phyloP scores from a whole-genome alignment of 2,888 invertebrate genomes.

The Andrena chrysosceles region DNA sequence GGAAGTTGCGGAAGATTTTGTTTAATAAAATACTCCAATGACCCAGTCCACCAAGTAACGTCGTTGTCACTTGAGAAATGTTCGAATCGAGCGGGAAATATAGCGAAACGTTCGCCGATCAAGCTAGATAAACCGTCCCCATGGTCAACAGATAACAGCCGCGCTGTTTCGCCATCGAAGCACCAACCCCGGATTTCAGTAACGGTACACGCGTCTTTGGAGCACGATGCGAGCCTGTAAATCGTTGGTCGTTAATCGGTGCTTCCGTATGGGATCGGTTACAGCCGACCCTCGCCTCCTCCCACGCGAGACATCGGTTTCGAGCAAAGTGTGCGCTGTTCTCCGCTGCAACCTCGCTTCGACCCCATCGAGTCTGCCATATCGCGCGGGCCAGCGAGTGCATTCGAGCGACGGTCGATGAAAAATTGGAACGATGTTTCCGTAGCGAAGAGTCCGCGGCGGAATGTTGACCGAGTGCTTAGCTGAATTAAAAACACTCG shows the following conservation, averaged over 20 bases:
- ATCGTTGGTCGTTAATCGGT: constrained; percentile 31
- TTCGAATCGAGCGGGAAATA: constrained; percentile 9
- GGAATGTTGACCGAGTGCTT: constrained; percentile 25
- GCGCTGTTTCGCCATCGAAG: neutral
- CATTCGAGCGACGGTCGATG: neutral
- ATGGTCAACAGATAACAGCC: neutral
- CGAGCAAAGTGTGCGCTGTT: neutral
- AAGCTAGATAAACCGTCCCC: neutral
- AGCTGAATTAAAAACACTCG: constrained; percentile 32
- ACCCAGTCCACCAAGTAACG: neutral
- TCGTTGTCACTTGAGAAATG: neutral
- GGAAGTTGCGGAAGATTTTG: too few relatives aligned
- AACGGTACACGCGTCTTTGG: constrained; percentile 27
- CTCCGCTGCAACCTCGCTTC: neutral
- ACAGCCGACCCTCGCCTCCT: constrained; percentile 1
- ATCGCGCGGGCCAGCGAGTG: neutral
- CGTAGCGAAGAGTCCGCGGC: neutral
- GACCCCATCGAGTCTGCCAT: neutral
- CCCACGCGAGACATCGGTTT: constrained; percentile 14
- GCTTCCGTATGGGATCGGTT: constrained; percentile 19
- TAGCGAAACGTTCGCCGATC: neutral
- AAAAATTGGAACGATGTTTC: constrained; percentile 29
- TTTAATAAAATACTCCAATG: neutral
- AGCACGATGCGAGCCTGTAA: constrained; percentile 19
- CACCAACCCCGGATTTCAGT: constrained; percentile 22